These are phyloP conservation scores for Phasianus colchicus DNA, from an alignment of 2,113 vertebrate genomes.

Conservation along the genomic window DNA sequence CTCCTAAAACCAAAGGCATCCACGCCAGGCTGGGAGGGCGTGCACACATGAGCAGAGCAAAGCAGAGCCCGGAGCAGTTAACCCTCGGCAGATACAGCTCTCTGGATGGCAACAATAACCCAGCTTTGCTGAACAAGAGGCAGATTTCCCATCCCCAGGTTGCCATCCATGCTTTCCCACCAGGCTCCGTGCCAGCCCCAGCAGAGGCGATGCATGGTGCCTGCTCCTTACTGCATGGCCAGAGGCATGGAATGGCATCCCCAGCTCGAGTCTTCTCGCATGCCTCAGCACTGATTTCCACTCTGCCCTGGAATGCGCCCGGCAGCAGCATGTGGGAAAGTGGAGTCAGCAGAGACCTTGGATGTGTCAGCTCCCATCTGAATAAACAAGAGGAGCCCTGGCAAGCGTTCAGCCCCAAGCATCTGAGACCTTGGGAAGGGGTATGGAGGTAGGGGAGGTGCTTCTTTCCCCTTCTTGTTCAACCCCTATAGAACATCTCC, in stretches of 20 bases:
- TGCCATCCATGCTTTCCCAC: background rate
- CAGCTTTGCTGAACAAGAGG: background rate
- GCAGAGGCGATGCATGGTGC: background rate
- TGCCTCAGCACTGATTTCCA: constrained; percentile 55
- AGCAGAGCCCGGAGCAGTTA: background rate
- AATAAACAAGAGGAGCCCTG: constrained; percentile 77
- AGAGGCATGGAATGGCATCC: constrained; percentile 42
- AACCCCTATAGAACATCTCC: background rate
- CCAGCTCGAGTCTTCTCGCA: constrained; percentile 49
- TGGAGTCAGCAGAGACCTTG: constrained; percentile 78
- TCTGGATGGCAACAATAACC: background rate
- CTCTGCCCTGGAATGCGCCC: constrained; percentile 72
- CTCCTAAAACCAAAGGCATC: constrained; percentile 57
- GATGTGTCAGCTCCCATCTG: constrained; percentile 75
- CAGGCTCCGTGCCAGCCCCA: background rate
- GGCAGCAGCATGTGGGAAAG: constrained; percentile 75
- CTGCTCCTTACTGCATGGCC: background rate
- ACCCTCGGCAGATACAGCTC: background rate
- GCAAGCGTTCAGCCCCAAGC: constrained; percentile 52
- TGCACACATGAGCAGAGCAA: background rate
- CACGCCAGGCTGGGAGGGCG: accelerated
- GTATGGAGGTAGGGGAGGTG: background rate
- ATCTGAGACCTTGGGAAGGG: constrained; percentile 51
- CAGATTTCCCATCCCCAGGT: background rate
- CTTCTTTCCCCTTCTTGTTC: constrained; percentile 10